Evolutionary conservation across 53 echinoderm and acorn worm genomes (phyloP).

Genomic region (Astropecten irregularis): DNA sequence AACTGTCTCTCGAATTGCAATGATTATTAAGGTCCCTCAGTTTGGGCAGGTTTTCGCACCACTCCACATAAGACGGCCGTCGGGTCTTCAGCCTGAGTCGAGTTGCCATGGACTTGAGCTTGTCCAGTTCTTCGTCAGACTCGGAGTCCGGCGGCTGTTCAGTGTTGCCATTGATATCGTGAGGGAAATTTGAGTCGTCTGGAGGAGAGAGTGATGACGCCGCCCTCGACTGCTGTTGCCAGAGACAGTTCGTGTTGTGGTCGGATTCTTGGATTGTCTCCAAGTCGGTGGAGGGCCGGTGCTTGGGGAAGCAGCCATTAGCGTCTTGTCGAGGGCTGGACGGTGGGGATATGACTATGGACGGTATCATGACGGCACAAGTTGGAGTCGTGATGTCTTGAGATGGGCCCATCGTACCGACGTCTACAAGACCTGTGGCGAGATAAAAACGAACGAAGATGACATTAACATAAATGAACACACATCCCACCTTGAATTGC

Average conservation of each 20-base stretch:
- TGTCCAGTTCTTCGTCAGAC: constrained; percentile 25
- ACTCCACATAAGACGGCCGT: constrained; percentile 57
- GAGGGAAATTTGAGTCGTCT: neutral
- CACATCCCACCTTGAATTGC: no score
- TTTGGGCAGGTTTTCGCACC: constrained; percentile 51
- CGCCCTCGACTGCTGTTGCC: neutral
- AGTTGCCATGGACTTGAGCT: constrained; percentile 52
- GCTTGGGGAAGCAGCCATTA: neutral
- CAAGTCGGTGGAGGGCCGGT: neutral
- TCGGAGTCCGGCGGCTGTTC: neutral
- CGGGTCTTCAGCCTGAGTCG: constrained; percentile 38
- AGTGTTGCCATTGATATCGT: no score
- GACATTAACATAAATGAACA: no score
- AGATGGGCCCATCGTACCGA: constrained; percentile 16
- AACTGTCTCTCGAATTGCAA: neutral
- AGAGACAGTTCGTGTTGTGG: neutral
- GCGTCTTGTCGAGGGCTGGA: neutral
- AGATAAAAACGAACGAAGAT: no score
- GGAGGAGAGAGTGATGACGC: neutral
- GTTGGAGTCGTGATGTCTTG: no score
- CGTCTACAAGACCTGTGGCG: no score
- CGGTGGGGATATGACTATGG: constrained; percentile 18
- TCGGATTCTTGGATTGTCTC: neutral
- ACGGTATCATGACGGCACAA: neutral
- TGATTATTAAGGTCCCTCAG: neutral